Percentiles rank a stretch among this genome's conserved stretches.
These are phyloP conservation scores for Drosophila greeni DNA, from an alignment of 2,888 invertebrate species.

Conservation along the genomic window DNA sequence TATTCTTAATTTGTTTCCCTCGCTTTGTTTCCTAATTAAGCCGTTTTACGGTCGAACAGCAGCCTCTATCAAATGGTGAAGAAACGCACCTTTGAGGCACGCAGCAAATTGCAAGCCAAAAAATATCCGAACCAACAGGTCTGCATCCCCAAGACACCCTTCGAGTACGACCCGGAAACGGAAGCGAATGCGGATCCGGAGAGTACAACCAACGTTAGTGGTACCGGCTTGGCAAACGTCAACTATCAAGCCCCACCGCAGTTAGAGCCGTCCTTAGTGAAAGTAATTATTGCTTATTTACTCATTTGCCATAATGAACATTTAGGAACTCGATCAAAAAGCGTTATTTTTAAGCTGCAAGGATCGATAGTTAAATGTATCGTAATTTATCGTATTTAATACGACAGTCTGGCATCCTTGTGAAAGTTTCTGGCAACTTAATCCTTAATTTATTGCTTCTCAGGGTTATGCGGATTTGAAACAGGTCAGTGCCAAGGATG, in stretches of 20 bases:
- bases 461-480: conserved; percentile 44
- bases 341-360: too few species aligned
- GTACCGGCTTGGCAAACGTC: neutral
- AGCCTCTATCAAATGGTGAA: conserved; percentile 77
- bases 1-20: neutral
- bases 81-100: conserved; percentile 31
- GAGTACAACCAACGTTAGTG: too few species aligned
- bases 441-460: neutral
- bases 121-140: conserved; percentile 65
- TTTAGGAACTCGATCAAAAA: neutral
- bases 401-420: too few species aligned
- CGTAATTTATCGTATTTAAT: too few species aligned
- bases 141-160: conserved; percentile 37
- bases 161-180: conserved; percentile 32
- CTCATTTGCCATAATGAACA: neutral
- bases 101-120: conserved; percentile 8
- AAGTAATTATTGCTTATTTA: conserved; percentile 36
- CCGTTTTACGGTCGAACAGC: conserved; percentile 57
- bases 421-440: neutral
- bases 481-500: conserved; percentile 50
- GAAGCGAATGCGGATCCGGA: conserved; percentile 31
- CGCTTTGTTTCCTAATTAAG: conserved; percentile 36
- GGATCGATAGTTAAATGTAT: neutral
- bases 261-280: conserved; percentile 37
- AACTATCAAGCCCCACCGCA: conserved; percentile 4